Evolutionary conservation across 1,140 invertebrate genomes (phyloP), one percentile per base, ranked within the genome.

Genomic region (Conopomorpha cramerella): DNA sequence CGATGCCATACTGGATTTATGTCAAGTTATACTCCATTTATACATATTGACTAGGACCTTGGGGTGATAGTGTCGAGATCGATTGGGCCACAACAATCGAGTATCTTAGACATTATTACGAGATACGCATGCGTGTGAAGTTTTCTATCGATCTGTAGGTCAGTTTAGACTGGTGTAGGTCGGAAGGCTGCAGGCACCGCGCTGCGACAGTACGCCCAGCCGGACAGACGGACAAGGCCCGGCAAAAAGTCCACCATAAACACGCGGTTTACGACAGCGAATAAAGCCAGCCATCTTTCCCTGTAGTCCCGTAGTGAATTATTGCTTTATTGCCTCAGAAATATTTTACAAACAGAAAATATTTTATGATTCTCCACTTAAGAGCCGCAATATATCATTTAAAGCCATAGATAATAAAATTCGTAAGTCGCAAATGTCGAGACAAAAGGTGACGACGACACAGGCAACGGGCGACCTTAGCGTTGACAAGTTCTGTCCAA

Each of bases 301-400:
- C 62, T 56, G 67, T 66, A 66, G 68, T 61, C 68, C 58, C 64
- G 68, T 68, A 67, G 63, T 74, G 70, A 74, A 70, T 72, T 74
- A 74, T 72, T 70, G 67, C 70, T 74, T 74, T 74, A 74, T 74
- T 72, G 70, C 70, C 52, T 72, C 65, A 66, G 70, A 68, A 74
- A 74, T 72, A 72, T 74, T 74, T 72, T 60, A 70, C 70, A 74
- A 74, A 74, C 70, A 70, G 70, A 74, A 74, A 74, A 74, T 72
- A 72, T 74, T 74, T 74, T 74, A 74, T 74, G 70, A 72, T 74
- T 68, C 65, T 57, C 67, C 58, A 70, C 59, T 76, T 76, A 76
- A 76, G 62, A 67, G 64, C 57, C 49, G 54, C 33, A 54, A 52
- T 76, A 76, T 76, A 68, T 76, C 70, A 76, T 72, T 72, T 72